Conservation (phyloP, 2,888 invertebrate species). For the Vannuccia rotundouncinata region DNA sequence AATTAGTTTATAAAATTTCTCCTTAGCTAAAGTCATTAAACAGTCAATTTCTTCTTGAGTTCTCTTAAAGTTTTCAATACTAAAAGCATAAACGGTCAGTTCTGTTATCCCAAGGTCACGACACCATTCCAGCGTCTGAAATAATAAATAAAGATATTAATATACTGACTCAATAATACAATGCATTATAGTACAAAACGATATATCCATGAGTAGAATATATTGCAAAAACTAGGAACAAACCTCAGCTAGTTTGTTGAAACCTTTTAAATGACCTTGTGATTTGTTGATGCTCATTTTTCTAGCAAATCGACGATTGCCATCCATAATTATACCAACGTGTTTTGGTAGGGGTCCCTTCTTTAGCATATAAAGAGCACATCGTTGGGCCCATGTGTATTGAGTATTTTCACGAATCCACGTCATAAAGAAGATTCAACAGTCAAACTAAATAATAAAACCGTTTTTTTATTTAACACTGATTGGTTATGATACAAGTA, state of each 20-base stretch:
- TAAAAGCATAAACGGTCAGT: slow-evolving; percentile 96
- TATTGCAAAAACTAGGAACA: slow-evolving; percentile 17
- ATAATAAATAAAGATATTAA: slow-evolving; percentile 29
- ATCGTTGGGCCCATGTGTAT: slow-evolving; percentile 25
- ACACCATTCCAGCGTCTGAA: slow-evolving; percentile 75
- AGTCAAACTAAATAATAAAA: no score
- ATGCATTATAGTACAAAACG: neutral
- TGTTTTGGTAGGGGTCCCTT: slow-evolving; percentile 79
- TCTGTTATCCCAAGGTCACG: slow-evolving; percentile 79
- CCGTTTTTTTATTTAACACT: no score
- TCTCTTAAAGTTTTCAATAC: slow-evolving; percentile 95
- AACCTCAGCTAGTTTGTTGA: slow-evolving; percentile 58
- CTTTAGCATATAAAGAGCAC: slow-evolving; percentile 62
- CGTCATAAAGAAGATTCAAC: slow-evolving; percentile 4
- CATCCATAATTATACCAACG: slow-evolving; percentile 96
- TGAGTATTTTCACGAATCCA: slow-evolving; percentile 32
- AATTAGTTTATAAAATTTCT: slow-evolving; percentile 74
- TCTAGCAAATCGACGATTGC: slow-evolving; percentile 83
- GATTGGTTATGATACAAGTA: no score
- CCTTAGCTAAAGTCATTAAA: slow-evolving; percentile 75
- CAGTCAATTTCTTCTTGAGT: slow-evolving; percentile 78
- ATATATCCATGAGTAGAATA: neutral
- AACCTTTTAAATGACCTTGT: slow-evolving; percentile 68
- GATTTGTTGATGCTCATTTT: slow-evolving; percentile 69
- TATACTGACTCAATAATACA: neutral